Percentiles rank a stretch among this genome's conserved stretches.
Evolutionary conservation across 2,888 invertebrate species (phyloP).

Genomic region (Rotaria sp.): DNA sequence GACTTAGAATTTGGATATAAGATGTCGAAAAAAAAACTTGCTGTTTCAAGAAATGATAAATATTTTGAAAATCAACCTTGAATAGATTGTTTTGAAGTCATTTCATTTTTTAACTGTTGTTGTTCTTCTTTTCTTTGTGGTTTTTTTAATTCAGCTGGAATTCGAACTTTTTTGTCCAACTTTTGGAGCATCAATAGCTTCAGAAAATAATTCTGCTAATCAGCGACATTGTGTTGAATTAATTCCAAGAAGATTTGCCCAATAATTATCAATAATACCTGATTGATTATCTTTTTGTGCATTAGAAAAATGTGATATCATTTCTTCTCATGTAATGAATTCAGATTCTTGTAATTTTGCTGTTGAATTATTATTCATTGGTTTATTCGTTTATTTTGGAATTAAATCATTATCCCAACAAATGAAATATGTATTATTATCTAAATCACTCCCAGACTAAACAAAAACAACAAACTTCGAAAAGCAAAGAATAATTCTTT

Average conservation of each 20-base stretch:
- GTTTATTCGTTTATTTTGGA: not conserved
- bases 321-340: not conserved
- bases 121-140: not conserved
- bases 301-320: not conserved
- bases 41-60: no score
- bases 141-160: not conserved
- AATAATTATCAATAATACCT: not conserved
- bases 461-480: no score
- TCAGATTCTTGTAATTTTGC: not conserved
- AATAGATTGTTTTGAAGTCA: not conserved
- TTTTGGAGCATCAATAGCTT: not conserved
- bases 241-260: not conserved
- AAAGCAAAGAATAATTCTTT: no score
- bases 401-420: conserved; percentile 6
- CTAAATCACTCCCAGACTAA: not conserved
- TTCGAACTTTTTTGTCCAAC: not conserved
- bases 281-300: not conserved
- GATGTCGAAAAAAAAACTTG: no score
- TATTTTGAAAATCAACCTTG: no score
- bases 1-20: no score
- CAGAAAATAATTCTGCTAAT: not conserved
- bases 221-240: not conserved
- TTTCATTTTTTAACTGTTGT: not conserved
- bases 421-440: not conserved
- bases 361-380: not conserved